Base-by-base conservation (phyloP, 2,113 vertebrate species). In the Corapipo altera region DNA sequence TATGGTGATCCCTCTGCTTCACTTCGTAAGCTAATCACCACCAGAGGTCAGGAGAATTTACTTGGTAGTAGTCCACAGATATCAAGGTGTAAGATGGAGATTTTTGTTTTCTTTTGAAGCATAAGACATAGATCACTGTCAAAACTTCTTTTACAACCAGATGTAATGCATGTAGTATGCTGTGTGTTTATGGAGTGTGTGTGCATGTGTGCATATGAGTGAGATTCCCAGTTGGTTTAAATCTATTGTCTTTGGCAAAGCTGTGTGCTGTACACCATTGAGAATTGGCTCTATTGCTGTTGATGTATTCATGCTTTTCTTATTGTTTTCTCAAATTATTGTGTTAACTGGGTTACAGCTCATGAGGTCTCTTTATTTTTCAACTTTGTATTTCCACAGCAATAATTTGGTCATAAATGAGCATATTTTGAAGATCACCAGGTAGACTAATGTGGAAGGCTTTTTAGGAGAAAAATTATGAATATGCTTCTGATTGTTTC, bases 211-310 rank as follows among this genome's bases (percentile, higher is more conserved):
- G 71, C 1, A 1, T 57, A 19, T 39, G 57, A 86, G 74, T 37
- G 74, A 88, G 66, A 89, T 89, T 97, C 95, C 85, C 96, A 92
- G 8, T 89, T 95, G 74, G 41, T 89, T 90, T 82, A 78, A 84
- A 92, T 88, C 62, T 92, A 89, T 90, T 94, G 92, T 96, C 93
- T 96, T 83, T 93, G 96, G 90, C 79, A 95, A 79, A 96, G 69
- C 70, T 89, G 14, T 2, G 3, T 74, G 88, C 76, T 94, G 22
- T 61, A 72, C 26, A 61, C 70, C 73, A 48, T 75, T 54, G 93
- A 75, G 76, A 95, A 81, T 21, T 92, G 73, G 49, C 80, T 81
- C 65, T 87, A n/a, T 52, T 69, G 54, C 73, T 92, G 76, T 91
- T 78, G 73, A 86, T 75, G 26, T 59, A 41, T 85, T 81, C 69